Evolutionary conservation across 1,140 invertebrate genomes (phyloP).

Genomic region (Philotrypesis tridentata): DNA sequence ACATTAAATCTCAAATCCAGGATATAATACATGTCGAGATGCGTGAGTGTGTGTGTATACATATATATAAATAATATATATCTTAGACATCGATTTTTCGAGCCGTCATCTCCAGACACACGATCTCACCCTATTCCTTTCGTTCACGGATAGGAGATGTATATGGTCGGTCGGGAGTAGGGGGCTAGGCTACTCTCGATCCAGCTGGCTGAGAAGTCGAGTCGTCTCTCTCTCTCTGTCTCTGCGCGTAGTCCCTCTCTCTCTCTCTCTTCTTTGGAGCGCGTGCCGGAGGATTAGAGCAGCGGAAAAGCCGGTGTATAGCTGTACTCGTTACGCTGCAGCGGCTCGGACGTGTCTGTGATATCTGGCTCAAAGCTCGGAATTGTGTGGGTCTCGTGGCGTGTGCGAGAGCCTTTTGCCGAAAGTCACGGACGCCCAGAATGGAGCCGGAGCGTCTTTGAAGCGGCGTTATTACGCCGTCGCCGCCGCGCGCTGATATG

Average conservation of each 20-base stretch:
- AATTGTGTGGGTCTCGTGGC: neutral
- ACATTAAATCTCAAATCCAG: neutral
- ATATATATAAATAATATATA: no score
- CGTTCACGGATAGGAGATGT: neutral
- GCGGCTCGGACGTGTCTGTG: constrained; percentile 1
- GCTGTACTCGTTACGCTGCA: neutral
- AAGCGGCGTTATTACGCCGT: neutral
- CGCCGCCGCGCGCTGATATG: no score
- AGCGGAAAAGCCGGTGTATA: neutral
- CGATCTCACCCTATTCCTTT: neutral
- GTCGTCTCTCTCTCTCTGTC: no score
- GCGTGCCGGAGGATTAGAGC: constrained; percentile 11
- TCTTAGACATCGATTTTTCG: neutral
- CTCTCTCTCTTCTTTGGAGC: neutral
- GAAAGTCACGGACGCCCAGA: neutral
- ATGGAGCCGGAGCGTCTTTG: neutral
- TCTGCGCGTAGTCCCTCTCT: no score
- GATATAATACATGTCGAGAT: neutral
- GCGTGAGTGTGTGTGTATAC: neutral
- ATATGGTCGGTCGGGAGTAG: neutral
- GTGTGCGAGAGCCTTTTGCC: constrained; percentile 1
- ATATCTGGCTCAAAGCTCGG: constrained; percentile 23
- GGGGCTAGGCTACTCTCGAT: neutral
- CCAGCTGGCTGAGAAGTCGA: neutral
- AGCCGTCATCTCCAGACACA: neutral